Conservation (phyloP, 2,113 vertebrate genomes). For the Lepus europaeus region DNA sequence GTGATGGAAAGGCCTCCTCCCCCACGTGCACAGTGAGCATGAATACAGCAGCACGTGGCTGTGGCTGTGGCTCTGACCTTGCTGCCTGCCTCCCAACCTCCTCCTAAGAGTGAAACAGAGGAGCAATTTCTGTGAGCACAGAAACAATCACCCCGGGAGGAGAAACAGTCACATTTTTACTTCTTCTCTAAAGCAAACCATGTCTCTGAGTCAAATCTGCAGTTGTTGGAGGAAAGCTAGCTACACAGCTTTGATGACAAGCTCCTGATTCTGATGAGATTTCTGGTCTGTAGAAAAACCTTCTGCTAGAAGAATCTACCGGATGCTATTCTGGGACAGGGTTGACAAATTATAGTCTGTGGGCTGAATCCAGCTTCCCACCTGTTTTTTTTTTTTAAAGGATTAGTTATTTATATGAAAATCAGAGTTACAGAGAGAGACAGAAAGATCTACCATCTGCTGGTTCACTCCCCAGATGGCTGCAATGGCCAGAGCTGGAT, state of each 20-base stretch:
- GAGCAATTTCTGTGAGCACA: slow-evolving; percentile 8
- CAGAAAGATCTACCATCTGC: too few species aligned
- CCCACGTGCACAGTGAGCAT: background rate
- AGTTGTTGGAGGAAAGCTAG: background rate
- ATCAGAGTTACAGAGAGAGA: too few species aligned
- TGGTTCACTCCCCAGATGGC: too few species aligned
- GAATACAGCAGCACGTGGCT: background rate
- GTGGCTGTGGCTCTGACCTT: background rate
- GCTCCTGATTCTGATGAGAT: background rate
- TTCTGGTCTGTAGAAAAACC: background rate
- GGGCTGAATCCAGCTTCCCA: background rate
- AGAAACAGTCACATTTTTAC: slow-evolving; percentile 52
- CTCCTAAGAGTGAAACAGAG: background rate
- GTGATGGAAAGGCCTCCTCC: background rate
- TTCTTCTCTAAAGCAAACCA: slow-evolving; percentile 8
- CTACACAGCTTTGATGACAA: background rate
- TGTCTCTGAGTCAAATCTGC: background rate
- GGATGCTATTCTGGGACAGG: background rate
- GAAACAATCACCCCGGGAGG: background rate
- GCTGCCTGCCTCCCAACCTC: background rate
- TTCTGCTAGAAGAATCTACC: slow-evolving; percentile 2
- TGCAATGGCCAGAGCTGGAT: too few species aligned
- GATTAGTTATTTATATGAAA: too few species aligned
- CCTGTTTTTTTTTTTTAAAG: too few species aligned
- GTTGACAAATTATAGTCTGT: background rate